A percentile compares a stretch with the other conserved stretches of the same genome.
These are phyloP conservation scores for Trachelus tabidus DNA, from an alignment of 2,888 invertebrate genomes.

Conservation along the genomic window DNA sequence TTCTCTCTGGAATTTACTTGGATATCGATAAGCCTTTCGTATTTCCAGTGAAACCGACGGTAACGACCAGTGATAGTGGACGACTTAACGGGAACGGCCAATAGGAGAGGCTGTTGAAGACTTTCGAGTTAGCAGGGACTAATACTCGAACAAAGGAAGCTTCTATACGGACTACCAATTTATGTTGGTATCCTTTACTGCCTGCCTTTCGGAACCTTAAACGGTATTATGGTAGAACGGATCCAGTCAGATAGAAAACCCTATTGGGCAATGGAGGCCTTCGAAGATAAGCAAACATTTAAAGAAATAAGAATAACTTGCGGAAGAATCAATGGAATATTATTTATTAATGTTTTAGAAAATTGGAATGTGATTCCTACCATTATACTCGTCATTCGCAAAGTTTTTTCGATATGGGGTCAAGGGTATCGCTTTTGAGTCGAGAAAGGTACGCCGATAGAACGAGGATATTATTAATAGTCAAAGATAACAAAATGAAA, in stretches of 20 bases:
- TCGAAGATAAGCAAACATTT: background rate
- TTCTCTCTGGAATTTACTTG: slow-evolving; percentile 11
- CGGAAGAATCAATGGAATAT: background rate
- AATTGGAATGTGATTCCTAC: background rate
- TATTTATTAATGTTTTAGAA: background rate
- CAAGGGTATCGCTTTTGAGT: background rate
- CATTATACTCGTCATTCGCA: background rate
- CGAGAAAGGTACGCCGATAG: background rate
- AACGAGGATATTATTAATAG: background rate
- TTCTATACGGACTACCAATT: slow-evolving; percentile 19
- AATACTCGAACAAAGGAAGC: slow-evolving; percentile 23
- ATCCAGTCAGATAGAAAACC: background rate
- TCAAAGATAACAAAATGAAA: background rate
- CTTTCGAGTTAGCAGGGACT: background rate
- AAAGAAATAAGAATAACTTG: background rate
- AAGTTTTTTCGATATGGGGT: background rate
- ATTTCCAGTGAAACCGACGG: slow-evolving; percentile 31
- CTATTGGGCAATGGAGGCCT: background rate
- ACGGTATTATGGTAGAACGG: slow-evolving; percentile 17
- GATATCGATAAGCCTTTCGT: slow-evolving; percentile 50
- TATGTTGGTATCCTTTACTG: slow-evolving; percentile 25
- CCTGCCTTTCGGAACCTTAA: slow-evolving; percentile 18
- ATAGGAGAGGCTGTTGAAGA: slow-evolving; percentile 10
- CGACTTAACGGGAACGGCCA: slow-evolving; percentile 36
- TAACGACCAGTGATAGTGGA: slow-evolving; percentile 37